A percentile compares a stretch with the other conserved stretches of the same genome.
Conservation (phyloP, 2,888 invertebrate genomes). For the Phortica magna region DNA sequence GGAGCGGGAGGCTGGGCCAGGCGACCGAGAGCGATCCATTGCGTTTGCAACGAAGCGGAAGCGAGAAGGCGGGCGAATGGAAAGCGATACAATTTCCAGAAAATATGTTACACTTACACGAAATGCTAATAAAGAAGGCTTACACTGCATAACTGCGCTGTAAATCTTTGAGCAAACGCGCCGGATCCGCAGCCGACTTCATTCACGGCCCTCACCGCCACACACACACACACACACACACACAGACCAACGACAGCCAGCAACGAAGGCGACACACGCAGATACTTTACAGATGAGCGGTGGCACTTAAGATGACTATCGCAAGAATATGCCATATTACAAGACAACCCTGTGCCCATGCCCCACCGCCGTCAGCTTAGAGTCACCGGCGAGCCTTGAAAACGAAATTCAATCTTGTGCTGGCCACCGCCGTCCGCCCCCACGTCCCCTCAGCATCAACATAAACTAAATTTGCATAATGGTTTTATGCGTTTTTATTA, state of each 20-base stretch:
- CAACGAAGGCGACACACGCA: neutral
- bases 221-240: neutral
- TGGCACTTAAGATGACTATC: constrained; percentile 34
- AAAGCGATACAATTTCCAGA: constrained; percentile 34
- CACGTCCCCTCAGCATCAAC: constrained; percentile 14
- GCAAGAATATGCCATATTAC: constrained; percentile 21
- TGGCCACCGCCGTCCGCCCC: neutral
- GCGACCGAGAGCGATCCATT: neutral
- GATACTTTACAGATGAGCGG: neutral
- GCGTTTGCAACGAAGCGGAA: neutral
- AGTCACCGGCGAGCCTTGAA: neutral
- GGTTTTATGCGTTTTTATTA: constrained; percentile 45
- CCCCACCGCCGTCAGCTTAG: neutral
- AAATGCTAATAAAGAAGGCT: constrained; percentile 45
- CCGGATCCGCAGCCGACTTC: neutral
- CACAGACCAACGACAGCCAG: neutral
- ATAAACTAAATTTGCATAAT: constrained; percentile 44
- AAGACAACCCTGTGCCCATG: neutral
- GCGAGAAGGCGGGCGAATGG: neutral
- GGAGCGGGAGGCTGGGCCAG: no score
- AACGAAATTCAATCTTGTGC: constrained; percentile 9
- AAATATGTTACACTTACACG: constrained; percentile 42
- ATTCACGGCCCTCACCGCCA: neutral
- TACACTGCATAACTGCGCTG: constrained; percentile 40
- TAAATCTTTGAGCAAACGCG: constrained; percentile 36